phyloP scores from a whole-genome alignment of 1,140 invertebrate genomes.

The Nebria ingens region DNA sequence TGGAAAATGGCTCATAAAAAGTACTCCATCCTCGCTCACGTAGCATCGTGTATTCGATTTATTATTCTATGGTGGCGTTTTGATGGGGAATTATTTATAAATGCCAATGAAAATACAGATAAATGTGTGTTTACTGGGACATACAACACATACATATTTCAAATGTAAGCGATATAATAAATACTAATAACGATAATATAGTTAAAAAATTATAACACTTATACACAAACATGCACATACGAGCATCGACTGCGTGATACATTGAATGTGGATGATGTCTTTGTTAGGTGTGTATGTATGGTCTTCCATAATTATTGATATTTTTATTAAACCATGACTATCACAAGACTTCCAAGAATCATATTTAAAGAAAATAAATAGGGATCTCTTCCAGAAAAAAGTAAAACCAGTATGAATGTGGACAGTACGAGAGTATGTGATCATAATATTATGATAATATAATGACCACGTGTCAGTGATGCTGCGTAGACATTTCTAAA shows the following conservation, averaged over 20 bases:
- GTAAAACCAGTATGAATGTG: not conserved
- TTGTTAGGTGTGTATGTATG: slow-evolving; percentile 5
- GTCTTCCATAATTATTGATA: slow-evolving; percentile 8
- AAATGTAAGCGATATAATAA: no score
- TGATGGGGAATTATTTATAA: no score
- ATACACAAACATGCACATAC: not conserved
- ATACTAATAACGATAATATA: no score
- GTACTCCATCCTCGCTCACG: no score
- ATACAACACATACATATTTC: no score
- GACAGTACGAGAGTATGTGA: not conserved
- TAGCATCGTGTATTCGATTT: no score
- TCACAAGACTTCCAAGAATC: slow-evolving; percentile 4
- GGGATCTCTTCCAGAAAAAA: slow-evolving; percentile 1
- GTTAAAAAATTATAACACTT: not conserved
- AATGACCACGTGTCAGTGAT: not conserved
- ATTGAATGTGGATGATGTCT: not conserved
- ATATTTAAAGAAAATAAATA: slow-evolving; percentile 1
- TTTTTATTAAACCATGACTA: slow-evolving; percentile 3
- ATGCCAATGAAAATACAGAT: no score
- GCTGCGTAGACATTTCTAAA: not conserved
- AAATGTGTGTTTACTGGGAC: no score
- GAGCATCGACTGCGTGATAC: slow-evolving; percentile 1
- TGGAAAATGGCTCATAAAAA: no score
- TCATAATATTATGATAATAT: not conserved
- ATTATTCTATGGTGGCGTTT: no score